phyloP scores from a whole-genome alignment of 2,888 invertebrate genomes.

The Plebejus argus region DNA sequence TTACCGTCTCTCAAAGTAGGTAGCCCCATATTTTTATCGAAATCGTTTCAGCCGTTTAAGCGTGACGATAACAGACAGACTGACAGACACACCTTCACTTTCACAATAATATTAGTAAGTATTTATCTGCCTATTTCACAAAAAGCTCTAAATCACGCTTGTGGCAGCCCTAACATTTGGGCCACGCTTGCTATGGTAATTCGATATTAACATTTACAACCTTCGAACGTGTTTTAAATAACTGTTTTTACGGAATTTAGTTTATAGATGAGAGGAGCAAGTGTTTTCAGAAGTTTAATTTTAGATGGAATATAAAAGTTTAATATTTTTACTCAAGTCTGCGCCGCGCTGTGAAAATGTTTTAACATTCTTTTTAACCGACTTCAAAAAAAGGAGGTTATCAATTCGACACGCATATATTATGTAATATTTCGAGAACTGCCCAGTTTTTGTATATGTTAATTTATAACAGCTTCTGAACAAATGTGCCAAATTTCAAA shows the following conservation, averaged over 20 bases:
- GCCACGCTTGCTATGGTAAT: slow-evolving; percentile 5
- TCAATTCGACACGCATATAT: not conserved
- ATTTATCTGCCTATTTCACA: not conserved
- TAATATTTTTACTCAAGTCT: not conserved
- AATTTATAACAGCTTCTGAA: too few species aligned
- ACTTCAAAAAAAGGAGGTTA: too few species aligned
- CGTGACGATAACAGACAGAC: too few species aligned
- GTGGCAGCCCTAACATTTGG: not conserved
- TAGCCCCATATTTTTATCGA: too few species aligned
- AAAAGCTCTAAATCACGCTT: not conserved
- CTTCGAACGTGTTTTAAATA: slow-evolving; percentile 17
- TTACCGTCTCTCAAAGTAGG: too few species aligned
- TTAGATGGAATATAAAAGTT: not conserved
- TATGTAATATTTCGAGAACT: too few species aligned
- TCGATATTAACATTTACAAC: slow-evolving; percentile 7
- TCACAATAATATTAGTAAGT: too few species aligned
- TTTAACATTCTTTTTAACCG: slow-evolving; percentile 43
- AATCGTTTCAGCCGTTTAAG: too few species aligned
- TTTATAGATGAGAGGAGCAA: not conserved
- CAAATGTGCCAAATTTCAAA: too few species aligned
- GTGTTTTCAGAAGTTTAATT: not conserved
- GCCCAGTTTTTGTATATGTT: too few species aligned
- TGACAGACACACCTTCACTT: too few species aligned
- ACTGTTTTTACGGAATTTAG: slow-evolving; percentile 6
- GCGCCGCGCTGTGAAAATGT: not conserved